These are phyloP conservation scores for Trissolcus japonicus DNA, from an alignment of 2,888 invertebrate species.

Conservation along the genomic window DNA sequence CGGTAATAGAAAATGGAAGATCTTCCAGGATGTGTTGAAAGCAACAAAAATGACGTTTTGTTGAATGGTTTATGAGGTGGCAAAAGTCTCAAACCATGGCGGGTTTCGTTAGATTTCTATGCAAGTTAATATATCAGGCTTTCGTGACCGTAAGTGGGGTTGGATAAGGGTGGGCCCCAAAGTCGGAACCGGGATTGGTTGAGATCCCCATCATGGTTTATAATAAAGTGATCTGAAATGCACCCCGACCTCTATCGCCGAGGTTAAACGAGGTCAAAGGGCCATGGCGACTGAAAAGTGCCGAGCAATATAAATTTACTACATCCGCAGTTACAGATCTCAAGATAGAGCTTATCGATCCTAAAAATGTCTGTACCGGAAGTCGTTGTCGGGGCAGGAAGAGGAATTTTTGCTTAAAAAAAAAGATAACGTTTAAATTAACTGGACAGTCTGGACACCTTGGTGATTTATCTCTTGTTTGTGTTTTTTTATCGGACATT, in stretches of 20 bases:
- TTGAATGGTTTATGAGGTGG: too few species aligned
- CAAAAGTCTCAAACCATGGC: too few species aligned
- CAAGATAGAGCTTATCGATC: too few species aligned
- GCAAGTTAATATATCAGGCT: background rate
- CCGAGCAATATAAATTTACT: too few species aligned
- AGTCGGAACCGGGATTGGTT: conserved; percentile 25
- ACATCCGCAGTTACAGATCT: too few species aligned
- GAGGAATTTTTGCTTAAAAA: too few species aligned
- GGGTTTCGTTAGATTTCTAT: too few species aligned
- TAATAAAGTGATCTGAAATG: conserved; percentile 61
- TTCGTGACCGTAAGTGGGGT: background rate
- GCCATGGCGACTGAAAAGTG: background rate
- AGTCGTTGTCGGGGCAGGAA: background rate
- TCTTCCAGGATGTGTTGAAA: too few species aligned
- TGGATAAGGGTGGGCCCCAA: conserved; percentile 12
- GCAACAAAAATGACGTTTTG: too few species aligned
- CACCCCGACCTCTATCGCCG: conserved; percentile 67
- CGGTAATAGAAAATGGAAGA: too few species aligned
- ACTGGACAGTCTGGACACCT: too few species aligned
- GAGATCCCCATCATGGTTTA: conserved; percentile 18
- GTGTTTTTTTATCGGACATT: background rate
- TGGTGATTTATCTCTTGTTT: background rate
- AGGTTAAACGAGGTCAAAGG: conserved; percentile 69
- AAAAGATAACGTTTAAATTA: too few species aligned
- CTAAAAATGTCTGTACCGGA: conserved; percentile 12